Base-by-base conservation (phyloP, 2,797 vertebrate species). In the Geotrypetes seraphini region DNA sequence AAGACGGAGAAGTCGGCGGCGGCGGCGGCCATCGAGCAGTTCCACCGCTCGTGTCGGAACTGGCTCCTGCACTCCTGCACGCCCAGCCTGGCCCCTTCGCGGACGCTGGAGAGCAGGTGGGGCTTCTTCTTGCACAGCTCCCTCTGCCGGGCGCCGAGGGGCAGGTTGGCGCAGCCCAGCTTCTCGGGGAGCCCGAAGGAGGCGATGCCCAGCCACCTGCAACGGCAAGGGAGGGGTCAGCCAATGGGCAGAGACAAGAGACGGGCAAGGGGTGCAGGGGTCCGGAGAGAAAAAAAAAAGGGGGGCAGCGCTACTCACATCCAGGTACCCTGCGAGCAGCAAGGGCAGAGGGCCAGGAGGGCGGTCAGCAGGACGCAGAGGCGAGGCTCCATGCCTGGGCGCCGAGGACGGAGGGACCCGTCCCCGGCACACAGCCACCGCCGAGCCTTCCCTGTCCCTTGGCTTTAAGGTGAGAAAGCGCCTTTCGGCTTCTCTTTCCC, bases 31-130 rank as follows among this genome's bases (percentile, higher is more conserved):
- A 80, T 83, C 26, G 71, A 79, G 67, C 94, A 97, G 83, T 96
- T 90, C 94, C 94, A 97, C 23, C 94, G 62, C 63, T 97, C 94
- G 39, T 91, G 81, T 32, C 72, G 74, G 73, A 97, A 97, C 74
- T 96, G 94, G 22, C 64, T 87, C 50, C 84, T 81, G 62, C 94
- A 97, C 73, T 94, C 92, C 10, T 75, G 43, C 22, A 95, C 65
- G 34, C 85, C 94, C 30, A 96, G 71, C 4, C 83, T 86, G 4
- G 92, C 91, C 36, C 91, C 94, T 43, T 89, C 87, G 16, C 60
- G 76, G 49, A 97, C 71, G 68, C 84, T 86, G 17, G 87, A 73
- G 54, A 92, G 65, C 60, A 97, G 79, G 57, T 87, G 76, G 1
- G 86, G 85, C 37, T 85, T 91, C 71, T 63, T 75, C 58, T 72